Percentiles rank a stretch among this genome's conserved stretches.
These are phyloP conservation scores for Nebria ingens DNA, from an alignment of 1,140 invertebrate genomes.

Conservation along the genomic window DNA sequence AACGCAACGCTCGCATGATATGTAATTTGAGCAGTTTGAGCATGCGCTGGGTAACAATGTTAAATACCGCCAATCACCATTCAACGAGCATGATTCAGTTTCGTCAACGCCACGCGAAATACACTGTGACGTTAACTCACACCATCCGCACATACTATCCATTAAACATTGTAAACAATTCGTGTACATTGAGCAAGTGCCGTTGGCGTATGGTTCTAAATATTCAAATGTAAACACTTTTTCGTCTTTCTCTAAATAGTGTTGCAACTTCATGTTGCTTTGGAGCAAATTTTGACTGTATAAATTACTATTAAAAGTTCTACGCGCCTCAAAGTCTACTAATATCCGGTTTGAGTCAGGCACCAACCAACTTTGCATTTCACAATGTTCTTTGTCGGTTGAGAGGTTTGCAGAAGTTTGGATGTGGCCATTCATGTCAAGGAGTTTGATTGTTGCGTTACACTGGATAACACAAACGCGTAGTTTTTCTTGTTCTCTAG, in stretches of 20 bases:
- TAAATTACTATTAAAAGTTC: conserved; percentile 38
- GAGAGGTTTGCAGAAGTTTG: conserved; percentile 47
- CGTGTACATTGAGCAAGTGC: conserved; percentile 63
- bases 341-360: conserved; percentile 47
- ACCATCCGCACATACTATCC: conserved; percentile 87
- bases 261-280: conserved; percentile 69
- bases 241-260: conserved; percentile 58
- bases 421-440: conserved; percentile 35
- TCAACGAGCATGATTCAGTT: conserved; percentile 42
- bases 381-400: conserved; percentile 53
- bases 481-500: conserved; percentile 51
- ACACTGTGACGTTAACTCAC: conserved; percentile 56
- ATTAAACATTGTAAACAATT: conserved; percentile 83
- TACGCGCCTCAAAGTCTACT: conserved; percentile 61
- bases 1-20: conserved; percentile 72
- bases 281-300: conserved; percentile 44
- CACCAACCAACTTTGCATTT: conserved; percentile 45
- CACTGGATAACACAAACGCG: conserved; percentile 64
- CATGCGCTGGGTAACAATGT: conserved; percentile 72
- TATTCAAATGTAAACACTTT: conserved; percentile 83
- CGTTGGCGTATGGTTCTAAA: conserved; percentile 72
- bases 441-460: conserved; percentile 45
- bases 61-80: conserved; percentile 62
- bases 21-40: conserved; percentile 76
- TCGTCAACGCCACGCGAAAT: conserved; percentile 52